Evolutionary conservation across 2,113 vertebrate genomes (phyloP).

Genomic region (Porphyrio hochstetteri): DNA sequence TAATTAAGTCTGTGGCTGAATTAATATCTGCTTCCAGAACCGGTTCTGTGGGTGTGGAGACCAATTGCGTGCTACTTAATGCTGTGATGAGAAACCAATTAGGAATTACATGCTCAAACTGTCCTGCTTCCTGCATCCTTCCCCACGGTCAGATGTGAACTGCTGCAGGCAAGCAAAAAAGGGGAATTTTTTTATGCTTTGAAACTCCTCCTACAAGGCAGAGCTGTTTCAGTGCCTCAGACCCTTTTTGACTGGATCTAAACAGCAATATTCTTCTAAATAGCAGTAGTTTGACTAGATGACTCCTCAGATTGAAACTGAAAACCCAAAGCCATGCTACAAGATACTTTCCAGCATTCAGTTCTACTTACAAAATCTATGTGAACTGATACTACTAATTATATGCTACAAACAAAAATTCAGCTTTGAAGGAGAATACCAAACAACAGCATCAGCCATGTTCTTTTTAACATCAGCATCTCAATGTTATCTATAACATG

Average conservation of each 20-base stretch:
- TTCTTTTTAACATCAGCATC: not conserved
- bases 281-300: not conserved
- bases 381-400: not conserved
- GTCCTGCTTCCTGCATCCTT: constrained; percentile 32
- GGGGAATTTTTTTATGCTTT: not conserved
- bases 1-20: not conserved
- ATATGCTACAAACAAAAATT: not conserved
- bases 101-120: not conserved
- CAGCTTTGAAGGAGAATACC: not conserved
- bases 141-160: not conserved
- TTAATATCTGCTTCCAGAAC: constrained; percentile 11
- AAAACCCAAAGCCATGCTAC: not conserved
- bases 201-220: not conserved
- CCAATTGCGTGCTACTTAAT: not conserved
- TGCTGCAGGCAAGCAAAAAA: not conserved
- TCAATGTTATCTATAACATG: not conserved
- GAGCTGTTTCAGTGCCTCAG: not conserved
- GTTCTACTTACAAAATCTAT: not conserved
- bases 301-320: not conserved
- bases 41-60: constrained; percentile 29
- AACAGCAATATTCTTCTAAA: not conserved
- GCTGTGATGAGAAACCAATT: constrained; percentile 15
- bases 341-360: not conserved
- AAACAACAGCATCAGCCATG: not conserved
- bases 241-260: not conserved